Percentiles rank a stretch among this genome's conserved stretches.
Conservation (phyloP, 2,888 invertebrate genomes). For the Epirrhoe tristata region DNA sequence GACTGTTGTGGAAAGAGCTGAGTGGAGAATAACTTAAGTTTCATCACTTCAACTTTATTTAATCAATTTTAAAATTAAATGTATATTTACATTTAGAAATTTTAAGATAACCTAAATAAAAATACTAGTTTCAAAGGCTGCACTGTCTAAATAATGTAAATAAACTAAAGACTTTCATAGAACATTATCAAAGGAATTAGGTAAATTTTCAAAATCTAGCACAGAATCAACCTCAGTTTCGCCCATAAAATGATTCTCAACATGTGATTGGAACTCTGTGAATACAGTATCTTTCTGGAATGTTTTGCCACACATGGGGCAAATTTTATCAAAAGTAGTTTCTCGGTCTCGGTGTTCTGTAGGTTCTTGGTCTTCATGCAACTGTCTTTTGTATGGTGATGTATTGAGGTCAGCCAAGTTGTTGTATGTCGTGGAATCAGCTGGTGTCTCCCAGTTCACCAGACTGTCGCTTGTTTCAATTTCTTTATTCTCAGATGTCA, state of each 20-base stretch:
- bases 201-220: slow-evolving; percentile 81
- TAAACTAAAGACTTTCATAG: slow-evolving; percentile 46
- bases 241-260: slow-evolving; percentile 90
- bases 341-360: no score
- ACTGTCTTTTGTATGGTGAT: slow-evolving; percentile 63
- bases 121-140: no score
- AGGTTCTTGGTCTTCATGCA: slow-evolving; percentile 54
- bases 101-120: no score
- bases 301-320: slow-evolving; percentile 90
- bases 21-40: no score
- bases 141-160: background rate
- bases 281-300: slow-evolving; percentile 86
- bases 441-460: slow-evolving; percentile 77
- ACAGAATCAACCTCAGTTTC: slow-evolving; percentile 83
- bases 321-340: slow-evolving; percentile 83
- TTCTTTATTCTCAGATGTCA: slow-evolving; percentile 75
- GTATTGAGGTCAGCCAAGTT: slow-evolving; percentile 68
- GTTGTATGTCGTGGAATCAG: slow-evolving; percentile 72
- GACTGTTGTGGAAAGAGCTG: no score
- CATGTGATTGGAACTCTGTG: slow-evolving; percentile 89
- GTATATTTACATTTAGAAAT: no score
- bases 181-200: slow-evolving; percentile 72
- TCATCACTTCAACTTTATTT: no score
- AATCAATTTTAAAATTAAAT: no score
- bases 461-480: slow-evolving; percentile 81